Conservation (phyloP, 2,888 invertebrate species). For the Netelia inedita region DNA sequence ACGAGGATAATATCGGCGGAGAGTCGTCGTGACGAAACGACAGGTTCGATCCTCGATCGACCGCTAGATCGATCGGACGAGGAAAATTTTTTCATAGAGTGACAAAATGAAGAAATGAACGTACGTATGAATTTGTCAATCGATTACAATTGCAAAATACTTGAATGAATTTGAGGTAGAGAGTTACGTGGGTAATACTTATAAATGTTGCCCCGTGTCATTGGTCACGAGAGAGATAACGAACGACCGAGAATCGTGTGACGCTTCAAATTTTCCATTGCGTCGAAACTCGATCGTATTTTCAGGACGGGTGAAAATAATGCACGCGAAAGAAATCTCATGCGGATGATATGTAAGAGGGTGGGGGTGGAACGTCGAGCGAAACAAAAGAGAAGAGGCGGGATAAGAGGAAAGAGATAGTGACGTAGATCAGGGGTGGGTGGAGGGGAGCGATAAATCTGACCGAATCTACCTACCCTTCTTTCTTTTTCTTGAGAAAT, state of each 20-base stretch:
- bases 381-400: slow-evolving; percentile 43
- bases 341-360: neutral
- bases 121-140: neutral
- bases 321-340: neutral
- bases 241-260: too few relatives aligned
- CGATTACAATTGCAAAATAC: too few relatives aligned
- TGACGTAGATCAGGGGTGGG: neutral
- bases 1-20: slow-evolving; percentile 30
- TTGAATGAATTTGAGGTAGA: too few relatives aligned
- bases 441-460: slow-evolving; percentile 18
- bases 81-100: neutral
- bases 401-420: neutral
- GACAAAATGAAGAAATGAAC: slow-evolving; percentile 1
- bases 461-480: slow-evolving; percentile 8
- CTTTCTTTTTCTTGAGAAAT: slow-evolving; percentile 21
- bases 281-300: too few relatives aligned
- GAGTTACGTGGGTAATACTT: too few relatives aligned
- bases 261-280: too few relatives aligned
- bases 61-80: neutral
- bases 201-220: too few relatives aligned
- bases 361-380: slow-evolving; percentile 49
- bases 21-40: slow-evolving; percentile 25
- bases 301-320: neutral
- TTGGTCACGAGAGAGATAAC: too few relatives aligned
- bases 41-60: slow-evolving; percentile 31